Base-by-base conservation (phyloP, 2,888 invertebrate species). In the Temnothorax ravouxi region DNA sequence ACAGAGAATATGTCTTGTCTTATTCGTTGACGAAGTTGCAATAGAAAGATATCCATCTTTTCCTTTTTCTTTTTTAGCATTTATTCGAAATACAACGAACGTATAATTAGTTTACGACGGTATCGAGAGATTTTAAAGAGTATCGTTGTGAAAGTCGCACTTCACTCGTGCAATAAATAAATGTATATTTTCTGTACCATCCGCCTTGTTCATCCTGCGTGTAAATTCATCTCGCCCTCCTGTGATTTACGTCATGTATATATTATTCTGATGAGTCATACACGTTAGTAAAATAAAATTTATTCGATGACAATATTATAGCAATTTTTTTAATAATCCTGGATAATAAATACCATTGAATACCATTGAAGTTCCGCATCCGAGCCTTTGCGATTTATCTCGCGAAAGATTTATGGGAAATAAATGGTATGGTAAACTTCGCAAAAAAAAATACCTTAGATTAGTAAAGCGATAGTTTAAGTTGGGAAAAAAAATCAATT, bases 171-270 rank as follows among this genome's bases (percentile, higher is more conserved):
- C 34, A 34, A 47, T 71, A 61, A 34, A 47, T 71, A 61, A 47
- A 67, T 67, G 41, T 79, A 79, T 71, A 80, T 80, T 80, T 80
- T 71, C 59, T 59, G n/a, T 80, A 80, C 15, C 8, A 38, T 71
- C 34, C 47, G 38, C 18, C 21, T 38, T 56, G 9, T 44, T 69
- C 67, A 77, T 44, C 18, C 18, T 21, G 13, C 47, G 21, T 59
- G 59, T 71, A 79, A 56, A 71, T 79, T 59, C 5, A 25, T 21
- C 74, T 50, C 62, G n/a, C 21, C 8, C 15, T 25, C 15, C 38
- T 38, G 71, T 59, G 47, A 71, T 61, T 59, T 54, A 44, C 18
- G 18, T 59, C 52, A 44, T 79, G 47, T 79, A 61, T 71, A 59
- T 77, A 79, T 59, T 29, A 64, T 41, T 38, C n/a, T 25, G 38